Evolutionary conservation across 2,113 vertebrate species (phyloP).

Genomic region (Cettia cetti): DNA sequence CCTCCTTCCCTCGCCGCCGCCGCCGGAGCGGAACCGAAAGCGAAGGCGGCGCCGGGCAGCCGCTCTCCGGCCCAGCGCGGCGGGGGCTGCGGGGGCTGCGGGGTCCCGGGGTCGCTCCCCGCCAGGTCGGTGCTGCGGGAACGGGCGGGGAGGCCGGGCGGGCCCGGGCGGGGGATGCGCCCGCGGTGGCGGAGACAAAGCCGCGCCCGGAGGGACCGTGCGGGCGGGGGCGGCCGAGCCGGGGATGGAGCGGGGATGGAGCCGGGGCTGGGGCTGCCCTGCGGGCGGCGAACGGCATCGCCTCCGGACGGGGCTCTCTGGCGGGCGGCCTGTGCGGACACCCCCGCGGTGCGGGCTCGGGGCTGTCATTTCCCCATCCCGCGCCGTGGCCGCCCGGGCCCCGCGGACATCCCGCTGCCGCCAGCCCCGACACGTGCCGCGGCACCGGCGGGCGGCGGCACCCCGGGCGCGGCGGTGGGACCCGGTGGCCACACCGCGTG

Average conservation of each 20-base stretch:
- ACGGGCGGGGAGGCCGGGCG: neutral
- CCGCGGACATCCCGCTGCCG: neutral
- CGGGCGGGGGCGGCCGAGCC: neutral
- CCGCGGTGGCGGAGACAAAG: slow-evolving; percentile 22
- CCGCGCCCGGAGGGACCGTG: neutral
- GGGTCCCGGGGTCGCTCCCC: neutral
- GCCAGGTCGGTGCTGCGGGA: neutral
- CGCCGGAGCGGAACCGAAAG: slow-evolving; percentile 44
- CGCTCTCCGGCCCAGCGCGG: neutral
- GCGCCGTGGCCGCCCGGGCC: neutral
- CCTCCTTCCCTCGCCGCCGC: neutral
- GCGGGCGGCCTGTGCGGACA: neutral
- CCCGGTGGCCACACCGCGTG: neutral
- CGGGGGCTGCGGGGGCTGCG: neutral
- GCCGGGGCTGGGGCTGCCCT: neutral
- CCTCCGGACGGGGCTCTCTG: neutral
- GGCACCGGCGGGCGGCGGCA: neutral
- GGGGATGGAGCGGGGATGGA: neutral
- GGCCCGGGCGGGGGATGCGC: neutral
- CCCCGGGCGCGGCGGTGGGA: neutral
- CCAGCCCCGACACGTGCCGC: neutral
- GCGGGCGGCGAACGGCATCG: neutral
- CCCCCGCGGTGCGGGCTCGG: neutral
- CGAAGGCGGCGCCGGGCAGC: slow-evolving; percentile 17
- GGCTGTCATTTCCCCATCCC: neutral